Conservation (phyloP, 1,140 invertebrate genomes). For the Pinna nobilis region DNA sequence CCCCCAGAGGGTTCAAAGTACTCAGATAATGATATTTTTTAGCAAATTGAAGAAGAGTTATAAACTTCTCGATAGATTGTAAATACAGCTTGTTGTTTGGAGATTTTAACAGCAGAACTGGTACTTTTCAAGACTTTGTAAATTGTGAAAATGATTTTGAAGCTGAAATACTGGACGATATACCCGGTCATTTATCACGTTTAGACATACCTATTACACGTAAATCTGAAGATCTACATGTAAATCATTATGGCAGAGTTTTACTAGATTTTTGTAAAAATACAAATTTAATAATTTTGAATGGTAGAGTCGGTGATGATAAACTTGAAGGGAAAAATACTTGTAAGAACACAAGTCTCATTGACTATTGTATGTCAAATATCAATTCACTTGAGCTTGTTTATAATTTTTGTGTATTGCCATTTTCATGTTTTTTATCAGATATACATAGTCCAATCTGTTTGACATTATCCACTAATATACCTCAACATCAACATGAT, state of each 20-base stretch:
- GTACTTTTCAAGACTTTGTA: neutral
- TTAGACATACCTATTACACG: neutral
- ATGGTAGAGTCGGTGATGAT: neutral
- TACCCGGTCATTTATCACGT: neutral
- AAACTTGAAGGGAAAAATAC: slow-evolving; percentile 1
- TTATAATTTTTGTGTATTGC: neutral
- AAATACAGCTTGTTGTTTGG: slow-evolving; percentile 9
- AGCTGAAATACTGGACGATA: neutral
- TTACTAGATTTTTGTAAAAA: neutral
- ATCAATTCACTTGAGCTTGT: neutral
- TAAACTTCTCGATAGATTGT: neutral
- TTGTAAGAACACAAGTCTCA: slow-evolving; percentile 15
- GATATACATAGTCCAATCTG: too few relatives aligned
- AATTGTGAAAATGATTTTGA: neutral
- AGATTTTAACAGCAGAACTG: slow-evolving; percentile 16
- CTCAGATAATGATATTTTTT: neutral
- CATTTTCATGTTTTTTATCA: neutral
- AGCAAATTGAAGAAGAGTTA: slow-evolving; percentile 6
- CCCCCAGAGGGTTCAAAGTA: slow-evolving; percentile 19
- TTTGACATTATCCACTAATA: neutral
- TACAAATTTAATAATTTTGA: slow-evolving; percentile 2
- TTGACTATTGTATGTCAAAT: slow-evolving; percentile 5
- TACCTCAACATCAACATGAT: neutral
- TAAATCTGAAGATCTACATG: neutral
- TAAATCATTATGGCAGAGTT: slow-evolving; percentile 5